These are phyloP conservation scores for Hemicentrotus pulcherrimus DNA, from an alignment of 35 echinoderm and acorn worm species.

Conservation along the genomic window DNA sequence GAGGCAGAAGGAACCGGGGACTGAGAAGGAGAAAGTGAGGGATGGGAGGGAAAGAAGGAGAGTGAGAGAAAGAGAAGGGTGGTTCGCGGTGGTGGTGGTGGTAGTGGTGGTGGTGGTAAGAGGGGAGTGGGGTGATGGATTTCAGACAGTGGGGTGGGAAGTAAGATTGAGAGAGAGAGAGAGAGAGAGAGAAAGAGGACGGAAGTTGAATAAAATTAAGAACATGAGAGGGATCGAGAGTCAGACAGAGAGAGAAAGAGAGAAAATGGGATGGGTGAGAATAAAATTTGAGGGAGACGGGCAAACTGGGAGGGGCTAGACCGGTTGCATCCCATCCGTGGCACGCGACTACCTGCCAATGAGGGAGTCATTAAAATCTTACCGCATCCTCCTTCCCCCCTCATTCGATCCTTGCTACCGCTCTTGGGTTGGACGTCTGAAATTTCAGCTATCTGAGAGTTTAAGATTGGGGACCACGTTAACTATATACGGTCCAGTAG, in stretches of 20 bases:
- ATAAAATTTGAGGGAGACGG: background rate
- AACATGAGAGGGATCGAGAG: too few relatives aligned
- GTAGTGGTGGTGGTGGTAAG: too few relatives aligned
- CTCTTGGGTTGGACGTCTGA: background rate
- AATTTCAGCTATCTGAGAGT: background rate
- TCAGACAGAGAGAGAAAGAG: too few relatives aligned
- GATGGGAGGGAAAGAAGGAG: background rate
- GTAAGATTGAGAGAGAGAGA: background rate
- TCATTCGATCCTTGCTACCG: background rate
- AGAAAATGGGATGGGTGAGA: background rate
- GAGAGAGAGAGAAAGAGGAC: background rate
- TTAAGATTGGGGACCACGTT: background rate
- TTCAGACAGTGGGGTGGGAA: too few relatives aligned
- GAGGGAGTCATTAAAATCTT: constrained; percentile 11
- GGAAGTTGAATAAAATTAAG: background rate
- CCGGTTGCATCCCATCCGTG: background rate
- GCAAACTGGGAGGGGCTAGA: background rate
- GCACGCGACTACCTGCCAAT: constrained; percentile 5
- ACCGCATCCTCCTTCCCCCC: background rate
- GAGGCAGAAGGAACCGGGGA: too few relatives aligned
- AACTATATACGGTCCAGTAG: background rate
- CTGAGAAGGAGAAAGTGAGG: background rate
- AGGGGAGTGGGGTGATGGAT: too few relatives aligned
- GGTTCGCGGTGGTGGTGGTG: too few relatives aligned
- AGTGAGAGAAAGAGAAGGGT: background rate